These are phyloP conservation scores for Drosophila maculinotata DNA, from an alignment of 2,888 invertebrate genomes.

Conservation along the genomic window DNA sequence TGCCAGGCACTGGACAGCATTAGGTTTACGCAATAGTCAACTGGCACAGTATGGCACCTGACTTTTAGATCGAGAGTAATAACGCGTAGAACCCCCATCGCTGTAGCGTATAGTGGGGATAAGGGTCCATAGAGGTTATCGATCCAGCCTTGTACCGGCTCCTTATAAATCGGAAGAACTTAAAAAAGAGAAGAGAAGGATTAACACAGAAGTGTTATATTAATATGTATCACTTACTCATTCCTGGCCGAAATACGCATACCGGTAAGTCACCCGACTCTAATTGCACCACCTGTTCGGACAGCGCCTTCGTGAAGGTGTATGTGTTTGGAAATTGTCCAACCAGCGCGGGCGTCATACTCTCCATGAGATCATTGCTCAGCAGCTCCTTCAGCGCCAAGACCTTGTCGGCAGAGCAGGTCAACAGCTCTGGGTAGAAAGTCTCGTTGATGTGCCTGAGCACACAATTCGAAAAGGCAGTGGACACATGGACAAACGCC, in stretches of 20 bases:
- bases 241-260: neutral
- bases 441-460: neutral
- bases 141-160: neutral
- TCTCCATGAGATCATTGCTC: neutral
- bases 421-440: neutral
- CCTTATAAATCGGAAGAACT: neutral
- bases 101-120: too few relatives aligned
- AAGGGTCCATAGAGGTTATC: too few relatives aligned
- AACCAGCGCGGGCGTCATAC: neutral
- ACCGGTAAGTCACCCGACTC: neutral
- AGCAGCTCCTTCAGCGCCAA: neutral
- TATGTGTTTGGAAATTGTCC: neutral
- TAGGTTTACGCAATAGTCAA: too few relatives aligned
- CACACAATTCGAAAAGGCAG: neutral
- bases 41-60: too few relatives aligned
- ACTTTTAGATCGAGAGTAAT: too few relatives aligned
- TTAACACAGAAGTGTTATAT: neutral
- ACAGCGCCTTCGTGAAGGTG: neutral
- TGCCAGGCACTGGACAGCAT: too few relatives aligned
- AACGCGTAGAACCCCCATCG: too few relatives aligned
- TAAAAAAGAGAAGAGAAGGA: neutral
- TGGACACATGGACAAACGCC: neutral
- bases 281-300: neutral
- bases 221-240: neutral
- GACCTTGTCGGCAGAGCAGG: neutral